Evolutionary conservation across 2,888 invertebrate species (phyloP), one percentile per base, ranked within the genome.

Genomic region (Boloria selene): DNA sequence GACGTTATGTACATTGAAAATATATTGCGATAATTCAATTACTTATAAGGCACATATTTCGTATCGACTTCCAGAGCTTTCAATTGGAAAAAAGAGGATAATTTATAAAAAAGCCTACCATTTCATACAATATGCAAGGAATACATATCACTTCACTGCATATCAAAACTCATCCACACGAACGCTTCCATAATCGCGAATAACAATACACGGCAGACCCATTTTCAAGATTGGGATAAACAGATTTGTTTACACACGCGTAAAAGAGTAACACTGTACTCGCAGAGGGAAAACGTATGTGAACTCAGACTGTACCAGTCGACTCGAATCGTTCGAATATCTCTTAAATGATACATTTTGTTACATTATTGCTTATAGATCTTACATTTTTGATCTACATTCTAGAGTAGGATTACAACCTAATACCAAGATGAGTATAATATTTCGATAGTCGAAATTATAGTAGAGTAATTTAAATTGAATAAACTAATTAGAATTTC

Each of bases 151-250:
- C 64, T 59, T 59, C 52, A 64, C 52, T 65, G 54, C 65, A 49
- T 60, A 65, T 65, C 65, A 61, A 65, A 65, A 65, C 65, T 55
- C 61, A 65, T 65, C 61, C 61, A 61, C 65, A 51, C 61, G 61
- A 61, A 52, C 65, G 61, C 61, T 65, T 65, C 54, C 65, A 61
- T 55, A 61, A 65, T 54, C 60, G 54, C 58, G 65, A 65, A 65
- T 65, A 65, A 65, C 65, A 60, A 65, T 65, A 65, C 65, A 64
- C 54, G 44, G 58, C 49, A 61, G 64, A 58, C 68, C 67, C 60
- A 64, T 64, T 64, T 67, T 45, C 51, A 22, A 53, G 60, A 67
- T 56, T 61, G 64, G 49, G 45, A 67, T 67, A 82, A 85, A 85
- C 84, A 73, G 77, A 86, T 68, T 59, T 65, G 58, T 58, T 65